phyloP scores from a whole-genome alignment of 2,888 invertebrate genomes.

The Drosophila picticornis region DNA sequence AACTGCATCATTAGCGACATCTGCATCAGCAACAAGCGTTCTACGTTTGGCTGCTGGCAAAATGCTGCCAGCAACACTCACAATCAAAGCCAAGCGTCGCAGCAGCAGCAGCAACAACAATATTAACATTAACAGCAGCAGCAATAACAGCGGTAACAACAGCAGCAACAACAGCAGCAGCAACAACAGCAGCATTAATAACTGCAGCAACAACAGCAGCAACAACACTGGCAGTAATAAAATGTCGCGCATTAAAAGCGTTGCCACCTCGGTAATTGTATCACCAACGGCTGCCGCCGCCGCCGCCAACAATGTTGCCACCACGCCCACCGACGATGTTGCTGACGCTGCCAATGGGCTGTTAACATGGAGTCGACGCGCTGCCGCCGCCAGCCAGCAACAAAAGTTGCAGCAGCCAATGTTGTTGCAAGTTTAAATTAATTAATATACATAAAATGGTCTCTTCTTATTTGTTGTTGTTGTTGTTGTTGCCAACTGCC shows the following conservation, averaged over 20 bases:
- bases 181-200: slow-evolving; percentile 56
- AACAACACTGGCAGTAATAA: slow-evolving; percentile 53
- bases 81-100: slow-evolving; percentile 68
- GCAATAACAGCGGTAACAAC: slow-evolving; percentile 25
- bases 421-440: slow-evolving; percentile 34
- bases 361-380: slow-evolving; percentile 69
- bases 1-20: slow-evolving; percentile 54
- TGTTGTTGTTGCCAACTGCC: slow-evolving; percentile 81
- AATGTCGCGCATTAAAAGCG: slow-evolving; percentile 62
- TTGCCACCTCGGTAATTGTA: slow-evolving; percentile 84
- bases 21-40: slow-evolving; percentile 50
- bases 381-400: slow-evolving; percentile 65
- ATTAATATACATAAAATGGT: slow-evolving; percentile 60
- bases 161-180: slow-evolving; percentile 33
- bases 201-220: slow-evolving; percentile 31
- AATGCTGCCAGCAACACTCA: slow-evolving; percentile 68
- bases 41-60: slow-evolving; percentile 74
- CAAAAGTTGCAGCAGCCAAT: slow-evolving; percentile 47
- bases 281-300: slow-evolving; percentile 63
- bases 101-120: slow-evolving; percentile 52
- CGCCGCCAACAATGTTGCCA: slow-evolving; percentile 44
- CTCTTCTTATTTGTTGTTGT: slow-evolving; percentile 81
- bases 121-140: background rate
- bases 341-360: slow-evolving; percentile 67
- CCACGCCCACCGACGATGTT: slow-evolving; percentile 54